Percentiles rank a stretch among this genome's conserved stretches.
Conservation (phyloP, 2,797 vertebrate species). For the Parauchenoglanis ngamensis region DNA sequence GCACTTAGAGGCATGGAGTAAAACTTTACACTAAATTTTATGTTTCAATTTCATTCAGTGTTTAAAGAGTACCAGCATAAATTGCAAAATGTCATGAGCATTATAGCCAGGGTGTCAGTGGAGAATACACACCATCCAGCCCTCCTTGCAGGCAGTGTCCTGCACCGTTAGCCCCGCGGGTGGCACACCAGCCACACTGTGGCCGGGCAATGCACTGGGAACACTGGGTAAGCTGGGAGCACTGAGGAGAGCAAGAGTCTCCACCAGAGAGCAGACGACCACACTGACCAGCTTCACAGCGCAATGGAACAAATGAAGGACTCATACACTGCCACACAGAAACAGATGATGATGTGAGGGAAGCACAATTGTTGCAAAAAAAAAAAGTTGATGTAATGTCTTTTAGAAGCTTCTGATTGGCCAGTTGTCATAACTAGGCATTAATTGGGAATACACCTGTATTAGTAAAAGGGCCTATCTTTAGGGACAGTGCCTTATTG, state of each 20-base stretch:
- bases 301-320: constrained; percentile 85
- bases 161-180: constrained; percentile 79
- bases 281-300: constrained; percentile 88
- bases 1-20: neutral
- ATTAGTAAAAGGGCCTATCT: neutral
- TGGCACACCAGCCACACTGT: constrained; percentile 90
- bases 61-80: neutral
- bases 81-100: neutral
- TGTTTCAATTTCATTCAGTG: neutral
- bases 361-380: neutral
- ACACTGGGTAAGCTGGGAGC: constrained; percentile 85
- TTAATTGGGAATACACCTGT: neutral
- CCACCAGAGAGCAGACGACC: constrained; percentile 84
- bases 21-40: neutral
- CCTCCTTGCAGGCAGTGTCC: constrained; percentile 88
- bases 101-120: neutral
- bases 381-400: neutral
- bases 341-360: neutral
- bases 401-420: neutral
- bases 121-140: constrained; percentile 73
- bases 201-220: constrained; percentile 86
- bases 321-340: constrained; percentile 82
- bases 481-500: neutral
- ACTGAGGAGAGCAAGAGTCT: constrained; percentile 86
- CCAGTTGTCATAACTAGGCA: neutral